phyloP scores from a whole-genome alignment of 2,888 invertebrate species.

The Ochropleura leucogaster region DNA sequence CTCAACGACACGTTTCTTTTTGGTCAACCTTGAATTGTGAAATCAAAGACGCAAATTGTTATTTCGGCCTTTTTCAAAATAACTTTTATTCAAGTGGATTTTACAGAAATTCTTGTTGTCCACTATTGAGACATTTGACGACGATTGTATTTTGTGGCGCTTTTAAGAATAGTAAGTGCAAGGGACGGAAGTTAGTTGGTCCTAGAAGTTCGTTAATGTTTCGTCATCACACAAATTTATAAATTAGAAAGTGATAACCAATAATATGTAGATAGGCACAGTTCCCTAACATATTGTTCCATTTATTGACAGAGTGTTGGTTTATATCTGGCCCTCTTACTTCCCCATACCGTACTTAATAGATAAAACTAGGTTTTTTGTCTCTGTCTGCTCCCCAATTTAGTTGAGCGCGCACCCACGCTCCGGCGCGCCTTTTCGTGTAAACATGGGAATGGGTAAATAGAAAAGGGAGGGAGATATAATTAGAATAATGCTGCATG shows the following conservation, averaged over 20 bases:
- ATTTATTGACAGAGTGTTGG: conserved; percentile 84
- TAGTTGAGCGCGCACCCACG: conserved; percentile 87
- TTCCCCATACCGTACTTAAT: conserved; percentile 73
- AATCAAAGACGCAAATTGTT: conserved; percentile 55
- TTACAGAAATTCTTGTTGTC: conserved; percentile 7
- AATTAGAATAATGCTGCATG: conserved; percentile 87
- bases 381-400: conserved; percentile 88
- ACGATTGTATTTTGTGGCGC: conserved; percentile 6
- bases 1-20: conserved; percentile 39
- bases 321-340: conserved; percentile 77
- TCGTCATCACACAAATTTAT: conserved; percentile 67
- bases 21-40: conserved; percentile 57
- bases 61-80: conserved; percentile 44
- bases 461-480: conserved; percentile 88
- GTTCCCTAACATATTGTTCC: conserved; percentile 79
- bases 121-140: neutral
- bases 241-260: conserved; percentile 83
- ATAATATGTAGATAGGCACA: conserved; percentile 80
- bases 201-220: conserved; percentile 55
- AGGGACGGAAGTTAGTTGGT: conserved; percentile 18
- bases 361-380: conserved; percentile 79
- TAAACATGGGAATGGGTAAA: conserved; percentile 89
- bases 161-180: neutral
- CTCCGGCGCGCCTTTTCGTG: conserved; percentile 87
- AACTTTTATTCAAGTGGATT: conserved; percentile 14